Evolutionary conservation across 37 sponge, comb jelly and placozoan species (phyloP), one percentile per base, ranked within the genome.

Genomic region (Eunapius fragilis): DNA sequence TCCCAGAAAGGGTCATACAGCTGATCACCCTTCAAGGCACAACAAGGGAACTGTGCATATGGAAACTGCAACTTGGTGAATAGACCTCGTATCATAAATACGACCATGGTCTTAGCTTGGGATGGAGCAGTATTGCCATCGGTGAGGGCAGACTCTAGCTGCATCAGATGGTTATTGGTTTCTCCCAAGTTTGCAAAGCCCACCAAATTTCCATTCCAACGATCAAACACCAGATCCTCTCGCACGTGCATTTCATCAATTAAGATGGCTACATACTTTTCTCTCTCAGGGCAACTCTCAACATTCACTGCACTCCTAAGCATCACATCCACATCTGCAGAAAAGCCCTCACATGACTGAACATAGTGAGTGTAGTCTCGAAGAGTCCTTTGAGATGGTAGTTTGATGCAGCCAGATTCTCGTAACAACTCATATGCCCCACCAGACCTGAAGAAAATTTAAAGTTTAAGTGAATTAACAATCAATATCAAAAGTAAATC

Each of bases 161-260:
- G 31, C 31, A 78, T 12, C 22, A 86, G 28, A 67, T 85, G 85
- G 45, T 85, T 76, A 69, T 76, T 85, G 70, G 76, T 74, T 13
- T 75, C 73, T 47, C 84, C 89, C 25, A 89, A 69, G 67, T 89
- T 89, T 47, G 37, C 37, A 72, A 89, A 89, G 25, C 89, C 89
- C 72, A 89, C 84, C 41, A 89, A 9, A 37, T 31, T 82, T 34
- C 80, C 82, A 28, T 86, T 49, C 38, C 82, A 78, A 67, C 86
- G 86, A 25, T 91, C 79, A 36, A 67, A 91, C 58, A 86, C 83
- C 48, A 91, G 58, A 31, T 86, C 87, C 79, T 91, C 87, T 76
- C 68, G 36, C 34, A 86, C 78, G 83, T 91, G 69, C 81, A 86
- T 86, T 50, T 86, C 87, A 82, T 91, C 87, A 12, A 77, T 49